phyloP scores from a whole-genome alignment of 1,140 invertebrate species.

The Drosophila nikananu region DNA sequence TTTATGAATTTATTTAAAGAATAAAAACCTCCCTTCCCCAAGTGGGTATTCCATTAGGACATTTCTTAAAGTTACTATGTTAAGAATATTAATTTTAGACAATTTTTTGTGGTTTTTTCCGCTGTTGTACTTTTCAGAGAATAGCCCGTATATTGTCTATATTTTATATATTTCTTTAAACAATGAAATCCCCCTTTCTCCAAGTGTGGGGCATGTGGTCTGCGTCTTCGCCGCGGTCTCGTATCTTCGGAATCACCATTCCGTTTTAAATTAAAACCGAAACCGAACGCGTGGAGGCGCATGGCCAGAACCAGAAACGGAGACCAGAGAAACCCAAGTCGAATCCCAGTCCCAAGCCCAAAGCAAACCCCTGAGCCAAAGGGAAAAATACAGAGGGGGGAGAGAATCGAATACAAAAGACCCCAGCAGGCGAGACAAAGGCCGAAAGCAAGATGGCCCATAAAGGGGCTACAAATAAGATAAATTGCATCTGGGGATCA shows the following conservation, averaged over 20 bases:
- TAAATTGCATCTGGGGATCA: slow-evolving; percentile 83
- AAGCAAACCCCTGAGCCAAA: slow-evolving; percentile 7
- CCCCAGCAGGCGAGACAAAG: slow-evolving; percentile 64
- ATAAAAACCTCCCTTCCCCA: too few species aligned
- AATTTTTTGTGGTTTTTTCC: too few species aligned
- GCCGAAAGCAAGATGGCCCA: slow-evolving; percentile 75
- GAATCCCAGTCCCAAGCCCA: not conserved
- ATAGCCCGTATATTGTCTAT: too few species aligned
- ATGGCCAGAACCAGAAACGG: slow-evolving; percentile 34
- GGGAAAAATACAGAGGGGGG: slow-evolving; percentile 40
- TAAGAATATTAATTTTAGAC: too few species aligned
- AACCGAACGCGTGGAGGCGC: slow-evolving; percentile 58
- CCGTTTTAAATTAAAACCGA: slow-evolving; percentile 80
- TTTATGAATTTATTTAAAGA: too few species aligned
- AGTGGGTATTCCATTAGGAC: too few species aligned
- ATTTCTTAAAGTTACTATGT: too few species aligned
- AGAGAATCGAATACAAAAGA: slow-evolving; percentile 74
- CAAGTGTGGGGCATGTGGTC: slow-evolving; percentile 24
- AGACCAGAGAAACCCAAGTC: slow-evolving; percentile 7
- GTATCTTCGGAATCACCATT: slow-evolving; percentile 81
- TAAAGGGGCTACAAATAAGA: slow-evolving; percentile 84
- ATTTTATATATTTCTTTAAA: too few species aligned
- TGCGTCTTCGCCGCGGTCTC: slow-evolving; percentile 57
- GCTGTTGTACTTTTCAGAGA: too few species aligned
- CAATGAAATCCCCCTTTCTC: not conserved